Base-by-base conservation (phyloP, 2,797 vertebrate species). In the Centroberyx gerrardi region DNA sequence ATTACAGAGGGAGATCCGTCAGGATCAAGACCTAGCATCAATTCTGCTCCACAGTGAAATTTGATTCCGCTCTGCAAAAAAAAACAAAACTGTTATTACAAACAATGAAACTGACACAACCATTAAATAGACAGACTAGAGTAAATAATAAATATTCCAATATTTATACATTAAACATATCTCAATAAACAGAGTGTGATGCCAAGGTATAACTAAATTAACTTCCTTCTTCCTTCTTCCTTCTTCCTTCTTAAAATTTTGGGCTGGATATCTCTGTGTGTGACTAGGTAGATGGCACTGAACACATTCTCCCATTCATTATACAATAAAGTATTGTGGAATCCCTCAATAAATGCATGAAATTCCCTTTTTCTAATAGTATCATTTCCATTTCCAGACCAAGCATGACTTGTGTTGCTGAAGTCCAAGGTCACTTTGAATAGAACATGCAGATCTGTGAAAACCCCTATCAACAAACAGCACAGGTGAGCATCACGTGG, bases 21-120 rank as follows among this genome's bases (percentile, higher is more conserved):
- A 63, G 28, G 48, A 61, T 56, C 10, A 10, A 53, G 70, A 15
- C 29, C 53, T 73, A 44, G 15, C 0, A 1, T 90, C 78, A 78
- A 59, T 76, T 87, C 52, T 83, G 81, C 51, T 93, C 93, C 88
- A 94, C 51, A 42, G 28, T 75, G 83, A 93, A 94, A 87, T 92
- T 87, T 38, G 93, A 87, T 62, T 92, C 91, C 3, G 1, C 66
- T 31, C 93, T 94, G 78, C 1, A 74, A 85, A 78, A 62, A 9
- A 53, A 46, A 64, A 54, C 28, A 52, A 52, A 68, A 17, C 3
- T 36, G 3, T 42, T 38, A 42, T 27, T 14, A 49, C 8, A 29
- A 10, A 63, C 42, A 29, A 31, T 48, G 22, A 52, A 53, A 29
- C 22, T 71, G 68, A 52, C 28, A n/a, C 28, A 27, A 54, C 53